These are phyloP conservation scores for Cotesia typhae DNA, from an alignment of 1,140 invertebrate genomes.

Conservation along the genomic window DNA sequence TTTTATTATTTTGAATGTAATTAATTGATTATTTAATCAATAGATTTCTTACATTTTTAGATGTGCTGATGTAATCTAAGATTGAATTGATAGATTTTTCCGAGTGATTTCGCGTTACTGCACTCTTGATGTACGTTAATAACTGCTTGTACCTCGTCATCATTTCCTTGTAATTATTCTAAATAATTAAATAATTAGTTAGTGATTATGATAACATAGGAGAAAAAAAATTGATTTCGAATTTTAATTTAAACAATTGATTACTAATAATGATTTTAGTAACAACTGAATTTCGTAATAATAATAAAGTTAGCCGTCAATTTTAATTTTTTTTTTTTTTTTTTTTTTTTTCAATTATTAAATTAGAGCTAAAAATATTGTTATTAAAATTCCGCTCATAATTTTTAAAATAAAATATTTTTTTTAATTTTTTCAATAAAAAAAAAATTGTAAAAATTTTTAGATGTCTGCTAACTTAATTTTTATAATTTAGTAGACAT, in stretches of 20 bases:
- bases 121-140: slow-evolving; percentile 97
- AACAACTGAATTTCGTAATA: no score
- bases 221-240: background rate
- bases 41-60: slow-evolving; percentile 86
- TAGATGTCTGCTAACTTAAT: no score
- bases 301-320: no score
- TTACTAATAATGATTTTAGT: no score
- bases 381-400: no score
- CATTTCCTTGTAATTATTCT: slow-evolving; percentile 96
- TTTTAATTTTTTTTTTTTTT: no score
- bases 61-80: slow-evolving; percentile 98
- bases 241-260: background rate
- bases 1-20: background rate
- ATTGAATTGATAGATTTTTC: slow-evolving; percentile 99
- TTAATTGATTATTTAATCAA: slow-evolving; percentile 24
- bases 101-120: slow-evolving; percentile 98
- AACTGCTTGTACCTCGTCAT: slow-evolving; percentile 96
- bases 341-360: no score
- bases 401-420: no score
- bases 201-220: background rate
- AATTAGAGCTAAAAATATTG: background rate
- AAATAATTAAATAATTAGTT: slow-evolving; percentile 17
- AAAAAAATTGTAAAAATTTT: no score
- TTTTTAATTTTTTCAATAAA: no score
- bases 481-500: no score